These are phyloP conservation scores for Bubalus kerabau DNA, from an alignment of 2,113 vertebrate genomes.

Conservation along the genomic window DNA sequence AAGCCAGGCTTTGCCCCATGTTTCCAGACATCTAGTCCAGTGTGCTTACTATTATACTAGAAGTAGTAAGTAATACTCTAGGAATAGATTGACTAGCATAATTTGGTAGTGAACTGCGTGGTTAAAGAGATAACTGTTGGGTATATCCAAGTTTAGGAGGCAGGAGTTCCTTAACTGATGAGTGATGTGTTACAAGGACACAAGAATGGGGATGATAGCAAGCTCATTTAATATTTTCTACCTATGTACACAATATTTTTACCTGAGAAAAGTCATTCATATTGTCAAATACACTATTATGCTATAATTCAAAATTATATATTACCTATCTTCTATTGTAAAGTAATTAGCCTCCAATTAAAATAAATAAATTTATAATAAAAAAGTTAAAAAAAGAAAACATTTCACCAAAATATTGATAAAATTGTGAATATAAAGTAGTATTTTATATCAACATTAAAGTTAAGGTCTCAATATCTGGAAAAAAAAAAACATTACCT, in stretches of 20 bases:
- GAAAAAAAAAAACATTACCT: conserved; percentile 11
- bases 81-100: neutral
- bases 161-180: neutral
- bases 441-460: conserved; percentile 36
- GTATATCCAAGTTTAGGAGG: neutral
- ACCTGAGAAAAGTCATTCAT: neutral
- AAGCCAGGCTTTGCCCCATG: neutral
- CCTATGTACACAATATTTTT: neutral
- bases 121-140: neutral
- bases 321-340: too few relatives aligned
- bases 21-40: neutral
- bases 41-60: neutral
- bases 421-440: conserved; percentile 54
- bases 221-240: neutral
- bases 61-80: neutral
- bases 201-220: neutral
- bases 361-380: too few relatives aligned
- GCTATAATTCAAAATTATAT: neutral
- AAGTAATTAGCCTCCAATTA: too few relatives aligned
- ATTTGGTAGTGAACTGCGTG: neutral
- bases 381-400: neutral
- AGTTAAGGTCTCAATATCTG: conserved; percentile 61
- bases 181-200: neutral
- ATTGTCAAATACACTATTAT: neutral
- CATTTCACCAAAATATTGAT: conserved; percentile 47